phyloP scores from a whole-genome alignment of 2,888 invertebrate genomes.

The Geotrupes spiniger region DNA sequence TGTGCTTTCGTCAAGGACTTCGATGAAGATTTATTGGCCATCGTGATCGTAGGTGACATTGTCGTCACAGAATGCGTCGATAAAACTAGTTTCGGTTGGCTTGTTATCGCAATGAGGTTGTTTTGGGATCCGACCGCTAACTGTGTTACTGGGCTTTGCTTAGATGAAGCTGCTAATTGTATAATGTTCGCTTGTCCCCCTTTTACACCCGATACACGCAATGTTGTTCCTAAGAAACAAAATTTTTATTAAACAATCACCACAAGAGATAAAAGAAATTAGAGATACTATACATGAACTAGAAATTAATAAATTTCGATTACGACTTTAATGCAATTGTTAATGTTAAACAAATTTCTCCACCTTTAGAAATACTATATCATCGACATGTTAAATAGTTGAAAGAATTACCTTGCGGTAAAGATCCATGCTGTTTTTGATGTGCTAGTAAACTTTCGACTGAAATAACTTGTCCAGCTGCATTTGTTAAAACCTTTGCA shows the following conservation, averaged over 20 bases:
- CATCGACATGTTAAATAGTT: not conserved
- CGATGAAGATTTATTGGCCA: slow-evolving; percentile 32
- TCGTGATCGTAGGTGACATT: slow-evolving; percentile 33
- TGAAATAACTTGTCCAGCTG: slow-evolving; percentile 59
- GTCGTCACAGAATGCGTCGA: slow-evolving; percentile 38
- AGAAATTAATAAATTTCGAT: not conserved
- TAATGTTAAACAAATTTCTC: too few relatives aligned
- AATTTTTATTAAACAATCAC: not conserved
- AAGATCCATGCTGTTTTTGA: slow-evolving; percentile 50
- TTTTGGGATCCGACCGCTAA: slow-evolving; percentile 55
- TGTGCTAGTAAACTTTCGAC: slow-evolving; percentile 60
- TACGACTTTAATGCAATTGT: too few relatives aligned
- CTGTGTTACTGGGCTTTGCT: slow-evolving; percentile 47
- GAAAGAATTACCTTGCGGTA: slow-evolving; percentile 52
- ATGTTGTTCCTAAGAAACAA: slow-evolving; percentile 45
- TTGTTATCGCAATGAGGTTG: slow-evolving; percentile 47
- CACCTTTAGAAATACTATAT: too few relatives aligned
- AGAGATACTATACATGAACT: not conserved
- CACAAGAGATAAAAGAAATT: not conserved
- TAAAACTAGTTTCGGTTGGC: slow-evolving; percentile 47
- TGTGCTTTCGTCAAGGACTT: slow-evolving; percentile 34
- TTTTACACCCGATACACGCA: slow-evolving; percentile 52
- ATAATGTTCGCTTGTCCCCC: slow-evolving; percentile 53
- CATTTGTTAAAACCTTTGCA: slow-evolving; percentile 71
- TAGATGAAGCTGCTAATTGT: slow-evolving; percentile 50